Evolutionary conservation across 2,888 invertebrate genomes (phyloP).

Genomic region (Drosophila tripunctata): DNA sequence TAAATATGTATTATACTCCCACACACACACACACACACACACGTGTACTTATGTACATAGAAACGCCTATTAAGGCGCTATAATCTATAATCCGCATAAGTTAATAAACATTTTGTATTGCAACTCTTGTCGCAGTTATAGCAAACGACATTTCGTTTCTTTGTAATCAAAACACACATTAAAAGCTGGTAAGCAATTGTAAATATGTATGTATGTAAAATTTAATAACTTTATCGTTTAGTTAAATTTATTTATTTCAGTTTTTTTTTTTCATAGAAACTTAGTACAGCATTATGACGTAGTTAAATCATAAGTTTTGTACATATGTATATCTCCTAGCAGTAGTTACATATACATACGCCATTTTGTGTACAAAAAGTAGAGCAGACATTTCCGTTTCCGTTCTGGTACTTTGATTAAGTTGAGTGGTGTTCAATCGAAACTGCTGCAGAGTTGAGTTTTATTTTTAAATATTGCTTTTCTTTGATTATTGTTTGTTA

Average conservation of each 20-base stretch:
- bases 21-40: slow-evolving; percentile 19
- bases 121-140: slow-evolving; percentile 28
- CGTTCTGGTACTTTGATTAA: slow-evolving; percentile 61
- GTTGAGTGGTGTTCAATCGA: slow-evolving; percentile 57
- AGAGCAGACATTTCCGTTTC: slow-evolving; percentile 65
- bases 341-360: slow-evolving; percentile 5
- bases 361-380: slow-evolving; percentile 36
- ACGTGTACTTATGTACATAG: slow-evolving; percentile 39
- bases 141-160: slow-evolving; percentile 6
- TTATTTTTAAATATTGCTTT: slow-evolving; percentile 55
- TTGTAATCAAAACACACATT: not conserved
- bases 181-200: slow-evolving; percentile 24
- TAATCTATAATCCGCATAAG: slow-evolving; percentile 53
- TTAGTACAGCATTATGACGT: slow-evolving; percentile 22
- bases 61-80: slow-evolving; percentile 28
- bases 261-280: slow-evolving; percentile 1
- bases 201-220: slow-evolving; percentile 29
- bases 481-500: slow-evolving; percentile 38
- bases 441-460: slow-evolving; percentile 54
- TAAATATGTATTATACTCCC: slow-evolving; percentile 30
- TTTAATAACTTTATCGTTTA: slow-evolving; percentile 29
- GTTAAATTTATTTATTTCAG: slow-evolving; percentile 35
- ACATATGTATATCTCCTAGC: slow-evolving; percentile 2
- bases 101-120: slow-evolving; percentile 70
- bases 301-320: slow-evolving; percentile 23